Percentiles rank a stretch among this genome's conserved stretches.
Evolutionary conservation across 2,797 vertebrate genomes (phyloP).

Genomic region (Sebastes minor): DNA sequence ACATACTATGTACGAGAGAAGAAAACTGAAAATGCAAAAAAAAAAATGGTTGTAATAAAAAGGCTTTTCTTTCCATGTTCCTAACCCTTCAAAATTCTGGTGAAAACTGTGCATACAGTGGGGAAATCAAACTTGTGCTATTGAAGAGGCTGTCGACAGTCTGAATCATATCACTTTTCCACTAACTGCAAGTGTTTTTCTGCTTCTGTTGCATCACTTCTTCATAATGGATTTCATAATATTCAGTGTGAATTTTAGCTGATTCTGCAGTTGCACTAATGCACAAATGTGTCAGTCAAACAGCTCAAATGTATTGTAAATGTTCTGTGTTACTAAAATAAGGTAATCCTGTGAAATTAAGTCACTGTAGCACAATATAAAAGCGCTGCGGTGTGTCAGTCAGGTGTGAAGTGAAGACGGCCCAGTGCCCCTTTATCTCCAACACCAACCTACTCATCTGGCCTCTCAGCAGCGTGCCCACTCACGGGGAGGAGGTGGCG

Average conservation of each 20-base stretch:
- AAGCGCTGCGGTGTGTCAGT: conserved; percentile 12
- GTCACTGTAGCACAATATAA: not conserved
- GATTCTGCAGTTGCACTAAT: not conserved
- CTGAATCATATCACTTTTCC: not conserved
- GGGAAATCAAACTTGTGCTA: not conserved
- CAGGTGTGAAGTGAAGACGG: conserved; percentile 44
- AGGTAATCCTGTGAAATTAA: not conserved
- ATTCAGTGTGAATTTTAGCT: not conserved
- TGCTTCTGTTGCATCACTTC: not conserved
- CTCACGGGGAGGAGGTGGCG: conserved; percentile 45
- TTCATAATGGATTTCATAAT: not conserved
- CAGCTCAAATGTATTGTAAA: not conserved
- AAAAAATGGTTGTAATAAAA: not conserved
- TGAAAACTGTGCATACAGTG: not conserved
- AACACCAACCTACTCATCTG: conserved; percentile 46
- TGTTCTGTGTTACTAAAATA: not conserved
- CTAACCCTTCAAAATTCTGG: not conserved
- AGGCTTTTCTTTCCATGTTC: not conserved
- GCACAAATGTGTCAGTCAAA: not conserved
- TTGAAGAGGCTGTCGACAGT: not conserved
- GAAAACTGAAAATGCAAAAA: not conserved
- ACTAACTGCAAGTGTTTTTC: not conserved
- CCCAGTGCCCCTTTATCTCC: conserved; percentile 18
- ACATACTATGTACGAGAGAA: not conserved
- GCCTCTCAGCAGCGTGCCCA: conserved; percentile 33